Base-by-base conservation (phyloP, 1,140 invertebrate genomes). In the Thalassaphorura encarpata region DNA sequence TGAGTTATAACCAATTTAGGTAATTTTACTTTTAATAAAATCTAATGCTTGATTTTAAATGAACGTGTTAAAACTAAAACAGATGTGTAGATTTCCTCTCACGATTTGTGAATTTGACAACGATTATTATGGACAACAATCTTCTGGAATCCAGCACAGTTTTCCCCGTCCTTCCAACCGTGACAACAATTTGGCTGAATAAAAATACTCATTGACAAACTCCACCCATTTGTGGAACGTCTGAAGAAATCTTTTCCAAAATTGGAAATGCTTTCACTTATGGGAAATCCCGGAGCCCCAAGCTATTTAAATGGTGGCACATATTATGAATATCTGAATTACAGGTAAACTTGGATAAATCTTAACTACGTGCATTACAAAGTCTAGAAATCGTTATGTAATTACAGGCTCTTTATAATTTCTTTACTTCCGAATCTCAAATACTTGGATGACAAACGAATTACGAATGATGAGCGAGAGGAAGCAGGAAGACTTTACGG, bases 181-280 rank as follows among this genome's bases (percentile, higher is more conserved):
- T 87, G n/a, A 76, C 81, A 62, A 75, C 85, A 29, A 69, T 89
- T 4, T 89, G 84, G 84, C 62, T 88, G 27, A 88, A 89, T 70
- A 77, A 85, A 64, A 89, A 87, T 66, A n/a, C 77, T 73, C 55
- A 80, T 88, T 48, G 69, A 74, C 16, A 78, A 81, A 27, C 69
- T 88, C 19, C 80, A 78, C 69, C 80, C 82, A 0, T 87, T 86
- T 75, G 72, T 84, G 29, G 76, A 78, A 57, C 80, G 78, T 58
- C 68, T 89, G 49, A 70, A 77, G 62, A 72, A 75, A 63, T 80
- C 76, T 62, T 79, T 80, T 69, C 84, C 77, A 24, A 82, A 78
- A 66, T 70, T 86, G 29, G 75, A 76, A 61, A 80, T 80, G 67
- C 70, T 88, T 11, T 82, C 80, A 24, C 68, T 89, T 41, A 87